These are phyloP conservation scores for Drosophila nannoptera DNA, from an alignment of 1,140 invertebrate species.

Conservation along the genomic window DNA sequence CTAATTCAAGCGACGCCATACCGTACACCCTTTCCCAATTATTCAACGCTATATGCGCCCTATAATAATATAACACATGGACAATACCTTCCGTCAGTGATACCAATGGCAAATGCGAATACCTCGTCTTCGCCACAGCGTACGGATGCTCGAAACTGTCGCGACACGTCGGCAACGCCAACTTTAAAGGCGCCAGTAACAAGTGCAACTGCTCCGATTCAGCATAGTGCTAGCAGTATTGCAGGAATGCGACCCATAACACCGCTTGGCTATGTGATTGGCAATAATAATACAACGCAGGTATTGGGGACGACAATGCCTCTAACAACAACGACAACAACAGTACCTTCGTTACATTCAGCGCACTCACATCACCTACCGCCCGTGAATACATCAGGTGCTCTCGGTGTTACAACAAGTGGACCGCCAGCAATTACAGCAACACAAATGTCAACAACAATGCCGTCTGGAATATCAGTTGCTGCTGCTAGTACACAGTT, in stretches of 20 bases:
- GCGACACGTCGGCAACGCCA: conserved; percentile 80
- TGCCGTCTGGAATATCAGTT: conserved; percentile 22
- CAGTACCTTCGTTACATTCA: conserved; percentile 36
- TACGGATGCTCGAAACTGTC: conserved; percentile 81
- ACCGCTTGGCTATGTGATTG: conserved; percentile 50
- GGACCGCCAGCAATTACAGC: conserved; percentile 32
- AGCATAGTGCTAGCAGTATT: conserved; percentile 32
- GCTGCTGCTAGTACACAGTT: conserved; percentile 41
- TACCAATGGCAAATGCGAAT: conserved; percentile 82
- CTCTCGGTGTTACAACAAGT: conserved; percentile 30
- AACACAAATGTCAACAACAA: conserved; percentile 23
- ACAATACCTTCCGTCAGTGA: conserved; percentile 81
- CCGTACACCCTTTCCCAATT: conserved; percentile 82
- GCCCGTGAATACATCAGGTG: conserved; percentile 27
- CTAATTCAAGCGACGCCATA: conserved; percentile 83
- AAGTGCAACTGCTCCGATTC: conserved; percentile 28
- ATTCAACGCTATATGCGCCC: conserved; percentile 84
- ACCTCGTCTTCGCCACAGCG: conserved; percentile 81
- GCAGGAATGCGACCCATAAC: conserved; percentile 59
- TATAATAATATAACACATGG: conserved; percentile 86
- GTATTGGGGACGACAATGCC: conserved; percentile 26
- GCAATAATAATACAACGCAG: conserved; percentile 38
- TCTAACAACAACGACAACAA: conserved; percentile 37
- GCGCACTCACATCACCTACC: conserved; percentile 51
- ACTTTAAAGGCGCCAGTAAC: conserved; percentile 79